Percentiles rank a stretch among this genome's conserved stretches.
These are phyloP conservation scores for Trogon surrucura DNA, from an alignment of 2,113 vertebrate species.

Conservation along the genomic window DNA sequence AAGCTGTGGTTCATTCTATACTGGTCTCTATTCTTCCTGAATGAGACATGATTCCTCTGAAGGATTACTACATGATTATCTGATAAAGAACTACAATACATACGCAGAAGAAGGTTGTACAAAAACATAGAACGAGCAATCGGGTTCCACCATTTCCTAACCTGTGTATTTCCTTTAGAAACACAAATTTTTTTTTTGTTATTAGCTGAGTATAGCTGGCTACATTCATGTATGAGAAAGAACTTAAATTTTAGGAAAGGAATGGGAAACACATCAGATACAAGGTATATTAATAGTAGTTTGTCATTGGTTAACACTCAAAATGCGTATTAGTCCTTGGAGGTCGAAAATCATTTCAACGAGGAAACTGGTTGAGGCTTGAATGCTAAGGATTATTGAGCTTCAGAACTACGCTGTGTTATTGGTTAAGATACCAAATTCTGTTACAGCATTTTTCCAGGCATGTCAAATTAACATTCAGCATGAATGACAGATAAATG, in stretches of 20 bases:
- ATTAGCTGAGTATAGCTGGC: not conserved
- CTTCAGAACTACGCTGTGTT: not conserved
- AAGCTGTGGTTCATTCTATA: not conserved
- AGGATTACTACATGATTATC: not conserved
- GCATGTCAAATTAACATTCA: not conserved
- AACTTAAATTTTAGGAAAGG: not conserved
- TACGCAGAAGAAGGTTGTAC: not conserved
- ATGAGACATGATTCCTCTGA: not conserved
- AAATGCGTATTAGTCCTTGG: not conserved
- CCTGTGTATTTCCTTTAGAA: not conserved
- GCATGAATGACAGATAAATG: not conserved
- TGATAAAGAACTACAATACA: not conserved
- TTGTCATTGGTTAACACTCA: not conserved
- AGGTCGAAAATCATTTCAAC: not conserved
- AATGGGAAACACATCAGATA: not conserved
- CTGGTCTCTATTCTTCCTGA: not conserved
- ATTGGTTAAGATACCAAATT: not conserved
- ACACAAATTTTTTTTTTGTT: not conserved
- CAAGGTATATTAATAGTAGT: not conserved
- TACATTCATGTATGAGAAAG: not conserved
- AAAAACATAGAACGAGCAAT: not conserved
- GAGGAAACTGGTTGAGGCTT: not conserved
- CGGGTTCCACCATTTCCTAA: not conserved
- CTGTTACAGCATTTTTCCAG: not conserved
- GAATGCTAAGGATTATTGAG: not conserved